phyloP scores from a whole-genome alignment of 2,113 vertebrate species.

The Silurus meridionalis region DNA sequence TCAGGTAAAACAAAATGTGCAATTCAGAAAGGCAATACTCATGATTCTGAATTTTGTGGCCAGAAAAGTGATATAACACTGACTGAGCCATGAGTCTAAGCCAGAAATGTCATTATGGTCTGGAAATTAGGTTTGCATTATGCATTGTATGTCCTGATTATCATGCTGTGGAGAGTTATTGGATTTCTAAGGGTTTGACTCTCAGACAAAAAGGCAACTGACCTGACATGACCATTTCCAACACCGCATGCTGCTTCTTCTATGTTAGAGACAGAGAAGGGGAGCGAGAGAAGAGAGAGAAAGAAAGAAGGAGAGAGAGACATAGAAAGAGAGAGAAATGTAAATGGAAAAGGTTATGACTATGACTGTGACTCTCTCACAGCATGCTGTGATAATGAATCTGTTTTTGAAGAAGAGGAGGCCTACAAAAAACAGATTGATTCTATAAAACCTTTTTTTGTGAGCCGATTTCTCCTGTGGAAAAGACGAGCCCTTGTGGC shows the following conservation, averaged over 20 bases:
- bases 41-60: background rate
- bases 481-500: background rate
- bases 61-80: background rate
- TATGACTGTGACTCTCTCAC: slow-evolving; percentile 21
- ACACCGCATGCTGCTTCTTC: background rate
- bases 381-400: slow-evolving; percentile 37
- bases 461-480: slow-evolving; percentile 23
- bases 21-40: background rate
- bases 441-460: slow-evolving; percentile 32
- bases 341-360: slow-evolving; percentile 15
- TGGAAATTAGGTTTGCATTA: background rate
- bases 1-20: background rate
- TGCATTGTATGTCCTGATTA: background rate
- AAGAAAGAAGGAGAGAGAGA: background rate
- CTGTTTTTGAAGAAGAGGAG: background rate
- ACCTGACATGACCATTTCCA: slow-evolving; percentile 27
- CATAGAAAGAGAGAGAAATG: slow-evolving; percentile 27
- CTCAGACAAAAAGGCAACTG: slow-evolving; percentile 26
- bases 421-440: slow-evolving; percentile 34
- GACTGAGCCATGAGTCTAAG: background rate
- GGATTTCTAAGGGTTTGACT: slow-evolving; percentile 46
- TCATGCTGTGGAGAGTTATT: slow-evolving; percentile 36
- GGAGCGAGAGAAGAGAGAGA: background rate
- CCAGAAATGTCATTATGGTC: background rate
- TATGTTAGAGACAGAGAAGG: background rate